These are phyloP conservation scores for Nomada hirtipes DNA, from an alignment of 2,888 invertebrate species.

Conservation along the genomic window DNA sequence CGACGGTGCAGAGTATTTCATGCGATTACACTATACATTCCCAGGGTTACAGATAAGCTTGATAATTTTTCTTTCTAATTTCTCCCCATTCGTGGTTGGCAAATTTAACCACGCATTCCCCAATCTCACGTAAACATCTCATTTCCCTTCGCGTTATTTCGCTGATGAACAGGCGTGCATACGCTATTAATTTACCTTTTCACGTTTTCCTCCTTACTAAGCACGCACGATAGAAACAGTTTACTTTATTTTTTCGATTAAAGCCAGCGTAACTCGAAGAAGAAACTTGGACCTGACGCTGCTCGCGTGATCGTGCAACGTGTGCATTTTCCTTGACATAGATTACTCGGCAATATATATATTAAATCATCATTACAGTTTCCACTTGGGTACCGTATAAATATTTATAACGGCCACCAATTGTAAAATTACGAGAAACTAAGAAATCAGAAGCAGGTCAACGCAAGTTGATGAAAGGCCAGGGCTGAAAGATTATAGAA, in stretches of 20 bases:
- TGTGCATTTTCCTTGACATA: too few species aligned
- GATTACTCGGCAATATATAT: too few species aligned
- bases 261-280: neutral
- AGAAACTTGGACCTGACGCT: neutral
- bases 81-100: neutral
- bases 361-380: too few species aligned
- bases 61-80: neutral
- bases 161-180: conserved; percentile 14
- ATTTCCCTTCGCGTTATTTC: conserved; percentile 12
- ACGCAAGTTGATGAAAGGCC: too few species aligned
- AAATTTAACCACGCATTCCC: conserved; percentile 16
- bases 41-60: neutral
- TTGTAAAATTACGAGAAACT: too few species aligned
- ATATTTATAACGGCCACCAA: too few species aligned
- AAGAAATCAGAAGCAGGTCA: too few species aligned
- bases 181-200: conserved; percentile 26
- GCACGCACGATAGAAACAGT: conserved; percentile 7
- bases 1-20: neutral
- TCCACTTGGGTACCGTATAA: too few species aligned
- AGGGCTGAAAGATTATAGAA: too few species aligned
- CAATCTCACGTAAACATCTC: conserved; percentile 40
- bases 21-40: neutral
- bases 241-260: neutral
- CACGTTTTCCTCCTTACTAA: neutral
- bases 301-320: neutral